These are phyloP conservation scores for Fulmarus glacialis DNA, from an alignment of 2,113 vertebrate species.

Conservation along the genomic window DNA sequence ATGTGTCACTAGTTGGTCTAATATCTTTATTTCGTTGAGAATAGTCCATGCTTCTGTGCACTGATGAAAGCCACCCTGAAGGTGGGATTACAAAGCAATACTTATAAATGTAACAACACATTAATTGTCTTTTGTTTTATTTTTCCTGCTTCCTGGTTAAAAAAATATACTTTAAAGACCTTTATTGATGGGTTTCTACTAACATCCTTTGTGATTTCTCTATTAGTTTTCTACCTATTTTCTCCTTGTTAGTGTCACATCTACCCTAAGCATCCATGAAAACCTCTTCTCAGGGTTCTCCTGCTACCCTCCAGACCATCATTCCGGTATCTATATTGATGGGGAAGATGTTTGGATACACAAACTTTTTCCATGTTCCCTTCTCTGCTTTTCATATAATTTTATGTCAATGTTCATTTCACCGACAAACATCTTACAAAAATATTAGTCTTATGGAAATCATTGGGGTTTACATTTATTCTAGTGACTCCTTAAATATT, in stretches of 20 bases:
- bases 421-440: not conserved
- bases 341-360: not conserved
- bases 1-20: not conserved
- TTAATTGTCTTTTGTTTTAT: not conserved
- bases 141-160: not conserved
- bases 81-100: not conserved
- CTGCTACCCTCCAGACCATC: not conserved
- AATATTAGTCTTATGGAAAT: not conserved
- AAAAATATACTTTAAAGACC: not conserved
- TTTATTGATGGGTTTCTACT: not conserved
- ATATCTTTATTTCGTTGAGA: not conserved
- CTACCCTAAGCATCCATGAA: not conserved
- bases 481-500: not conserved
- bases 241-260: not conserved
- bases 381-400: not conserved
- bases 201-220: not conserved
- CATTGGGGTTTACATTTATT: not conserved
- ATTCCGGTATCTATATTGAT: not conserved
- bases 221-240: not conserved
- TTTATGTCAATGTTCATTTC: not conserved
- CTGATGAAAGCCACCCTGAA: not conserved
- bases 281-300: not conserved
- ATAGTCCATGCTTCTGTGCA: not conserved
- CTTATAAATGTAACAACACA: not conserved
- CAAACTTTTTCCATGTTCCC: not conserved